A percentile compares a stretch with the other conserved stretches of the same genome.
Conservation (phyloP, 1,140 invertebrate genomes). For the Drosophila ogumai region DNA sequence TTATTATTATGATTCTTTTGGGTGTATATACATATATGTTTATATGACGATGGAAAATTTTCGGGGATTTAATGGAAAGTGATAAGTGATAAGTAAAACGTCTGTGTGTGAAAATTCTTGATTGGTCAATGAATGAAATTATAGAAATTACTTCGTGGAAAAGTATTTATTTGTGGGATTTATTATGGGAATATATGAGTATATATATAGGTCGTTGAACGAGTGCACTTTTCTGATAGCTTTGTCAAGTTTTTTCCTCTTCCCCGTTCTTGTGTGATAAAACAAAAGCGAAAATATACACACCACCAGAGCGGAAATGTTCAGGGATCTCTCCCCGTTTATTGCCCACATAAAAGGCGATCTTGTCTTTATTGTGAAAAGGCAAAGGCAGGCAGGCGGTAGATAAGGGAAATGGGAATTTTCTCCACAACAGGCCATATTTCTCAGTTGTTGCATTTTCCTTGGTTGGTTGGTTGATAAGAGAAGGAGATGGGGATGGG, state of each 20-base stretch:
- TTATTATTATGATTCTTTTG: slow-evolving; percentile 9
- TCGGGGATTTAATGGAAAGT: slow-evolving; percentile 22
- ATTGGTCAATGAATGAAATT: background rate
- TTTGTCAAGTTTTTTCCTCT: slow-evolving; percentile 12
- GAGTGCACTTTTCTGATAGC: slow-evolving; percentile 31
- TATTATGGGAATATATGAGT: background rate
- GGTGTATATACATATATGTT: no score
- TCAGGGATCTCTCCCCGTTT: slow-evolving; percentile 23
- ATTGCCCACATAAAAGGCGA: slow-evolving; percentile 22
- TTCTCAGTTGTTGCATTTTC: slow-evolving; percentile 48
- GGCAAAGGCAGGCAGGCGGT: background rate
- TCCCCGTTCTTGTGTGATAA: slow-evolving; percentile 15
- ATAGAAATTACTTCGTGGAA: slow-evolving; percentile 4
- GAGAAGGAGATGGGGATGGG: no score
- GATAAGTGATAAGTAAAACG: slow-evolving; percentile 7
- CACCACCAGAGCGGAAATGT: slow-evolving; percentile 19
- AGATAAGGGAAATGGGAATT: slow-evolving; percentile 38
- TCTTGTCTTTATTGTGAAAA: slow-evolving; percentile 29
- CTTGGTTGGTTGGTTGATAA: slow-evolving; percentile 49
- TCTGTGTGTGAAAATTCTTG: slow-evolving; percentile 5
- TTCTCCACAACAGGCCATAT: slow-evolving; percentile 49
- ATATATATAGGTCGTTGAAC: slow-evolving; percentile 20
- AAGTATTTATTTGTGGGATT: background rate
- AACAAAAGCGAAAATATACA: slow-evolving; percentile 4
- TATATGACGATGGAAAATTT: slow-evolving; percentile 27